Evolutionary conservation across 2,797 vertebrate genomes (phyloP), one percentile per base, ranked within the genome.

Genomic region (Macropodus opercularis): DNA sequence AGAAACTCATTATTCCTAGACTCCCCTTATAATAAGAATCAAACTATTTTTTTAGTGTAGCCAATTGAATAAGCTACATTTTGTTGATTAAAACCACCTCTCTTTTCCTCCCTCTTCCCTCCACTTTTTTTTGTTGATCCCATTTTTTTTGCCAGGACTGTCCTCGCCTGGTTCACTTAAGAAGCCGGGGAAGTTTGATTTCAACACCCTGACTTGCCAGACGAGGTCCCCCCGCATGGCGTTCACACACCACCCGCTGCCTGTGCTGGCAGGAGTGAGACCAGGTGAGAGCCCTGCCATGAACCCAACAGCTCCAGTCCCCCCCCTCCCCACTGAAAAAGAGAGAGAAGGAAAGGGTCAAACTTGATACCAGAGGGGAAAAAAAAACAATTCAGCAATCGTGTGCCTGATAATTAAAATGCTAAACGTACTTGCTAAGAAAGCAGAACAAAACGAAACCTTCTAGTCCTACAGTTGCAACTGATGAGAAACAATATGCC

Each of bases 111-210:
- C 81, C 84, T 84, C 67, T 67, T 40, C 77, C 80, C 72, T 68
- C 74, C 77, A 59, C 57, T 69, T 86, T 86, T n/a, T 83, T 85
- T 79, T 87, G 72, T 90, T 86, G 71, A 87, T 88, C 69, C 74
- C 75, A 72, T 84, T 87, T 84, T 86, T 83, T 57, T 85, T 91
- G 88, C 85, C 92, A 95, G 93, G 94, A 92, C 84, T 91, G 82
- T 89, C 90, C 81, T 90, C 90, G 81, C 94, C 94, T 81, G 93
- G 93, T 91, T 94, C 95, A 90, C 93, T 95, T 94, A 98, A 98
- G 95, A 97, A 98, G 94, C 93, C 95, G 91, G 96, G 95, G 91
- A 98, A 98, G 91, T 94, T 96, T 92, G 96, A 98, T 94, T 98
- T 97, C 94, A 94, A 93, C 84, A 94, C 95, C 87, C 94, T 96